Conservation (phyloP, 2,113 vertebrate species). For the Sterrhoptilus dennistouni region DNA sequence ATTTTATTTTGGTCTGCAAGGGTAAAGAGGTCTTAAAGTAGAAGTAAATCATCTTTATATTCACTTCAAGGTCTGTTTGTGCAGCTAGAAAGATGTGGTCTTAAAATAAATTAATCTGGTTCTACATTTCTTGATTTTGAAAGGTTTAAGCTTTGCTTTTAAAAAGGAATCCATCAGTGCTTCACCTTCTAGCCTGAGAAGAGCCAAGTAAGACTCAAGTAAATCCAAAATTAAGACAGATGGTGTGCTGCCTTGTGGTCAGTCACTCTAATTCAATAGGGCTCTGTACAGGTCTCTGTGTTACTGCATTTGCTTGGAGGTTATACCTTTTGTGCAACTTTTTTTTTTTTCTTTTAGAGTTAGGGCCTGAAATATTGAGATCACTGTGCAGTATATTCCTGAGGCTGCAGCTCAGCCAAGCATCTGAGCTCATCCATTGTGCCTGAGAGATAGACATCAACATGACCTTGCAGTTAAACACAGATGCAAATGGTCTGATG, state of each 20-base stretch:
- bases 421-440: neutral
- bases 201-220: constrained; percentile 49
- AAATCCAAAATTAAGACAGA: constrained; percentile 51
- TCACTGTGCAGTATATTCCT: neutral
- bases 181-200: constrained; percentile 33
- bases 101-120: constrained; percentile 35
- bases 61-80: constrained; percentile 22
- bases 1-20: constrained; percentile 38
- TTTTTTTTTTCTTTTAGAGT: neutral
- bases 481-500: neutral
- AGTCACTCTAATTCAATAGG: constrained; percentile 36
- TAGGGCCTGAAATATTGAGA: neutral
- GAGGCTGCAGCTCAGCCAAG: neutral
- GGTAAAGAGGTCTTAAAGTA: constrained; percentile 21
- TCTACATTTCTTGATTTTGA: constrained; percentile 38
- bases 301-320: neutral
- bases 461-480: neutral
- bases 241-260: constrained; percentile 53
- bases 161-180: constrained; percentile 37
- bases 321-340: neutral
- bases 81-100: constrained; percentile 28
- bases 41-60: constrained; percentile 46
- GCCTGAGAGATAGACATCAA: neutral
- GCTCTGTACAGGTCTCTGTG: neutral
- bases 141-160: constrained; percentile 41